A percentile compares a stretch with the other conserved stretches of the same genome.
These are phyloP conservation scores for Bambusicola thoracicus DNA, from an alignment of 2,113 vertebrate genomes.

Conservation along the genomic window DNA sequence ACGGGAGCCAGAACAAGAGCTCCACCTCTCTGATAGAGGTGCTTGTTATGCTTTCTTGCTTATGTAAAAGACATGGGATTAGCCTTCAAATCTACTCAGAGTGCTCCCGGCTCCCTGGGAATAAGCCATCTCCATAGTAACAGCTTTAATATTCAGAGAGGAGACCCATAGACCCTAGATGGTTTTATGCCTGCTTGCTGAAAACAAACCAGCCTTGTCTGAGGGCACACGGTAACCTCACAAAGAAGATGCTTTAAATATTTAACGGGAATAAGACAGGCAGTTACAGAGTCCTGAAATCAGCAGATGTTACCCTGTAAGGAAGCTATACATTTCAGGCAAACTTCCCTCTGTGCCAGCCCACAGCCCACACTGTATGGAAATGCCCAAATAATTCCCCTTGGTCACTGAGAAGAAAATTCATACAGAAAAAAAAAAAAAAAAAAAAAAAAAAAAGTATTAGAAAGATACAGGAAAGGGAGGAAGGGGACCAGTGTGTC, in stretches of 20 bases:
- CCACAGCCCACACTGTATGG: background rate
- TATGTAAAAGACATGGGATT: slow-evolving; percentile 65
- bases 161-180: slow-evolving; percentile 1
- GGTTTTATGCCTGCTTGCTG: background rate
- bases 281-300: background rate
- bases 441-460: too few species aligned
- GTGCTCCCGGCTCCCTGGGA: slow-evolving; percentile 40
- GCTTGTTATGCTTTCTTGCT: slow-evolving; percentile 25
- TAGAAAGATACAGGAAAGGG: background rate
- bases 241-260: slow-evolving; percentile 32
- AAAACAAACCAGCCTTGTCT: slow-evolving; percentile 21
- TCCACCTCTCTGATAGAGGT: slow-evolving; percentile 1
- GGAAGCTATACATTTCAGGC: background rate
- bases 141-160: slow-evolving; percentile 61
- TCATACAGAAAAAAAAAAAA: background rate
- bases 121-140: slow-evolving; percentile 70
- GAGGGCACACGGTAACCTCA: slow-evolving; percentile 19
- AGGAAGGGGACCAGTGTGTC: background rate
- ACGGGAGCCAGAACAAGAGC: background rate
- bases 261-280: background rate
- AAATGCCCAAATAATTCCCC: background rate
- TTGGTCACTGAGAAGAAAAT: background rate
- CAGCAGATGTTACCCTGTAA: background rate
- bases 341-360: background rate
- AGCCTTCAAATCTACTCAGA: slow-evolving; percentile 67